A percentile compares a stretch with the other conserved stretches of the same genome.
Evolutionary conservation across 2,888 invertebrate genomes (phyloP).

Genomic region (Drosophila quinaria): DNA sequence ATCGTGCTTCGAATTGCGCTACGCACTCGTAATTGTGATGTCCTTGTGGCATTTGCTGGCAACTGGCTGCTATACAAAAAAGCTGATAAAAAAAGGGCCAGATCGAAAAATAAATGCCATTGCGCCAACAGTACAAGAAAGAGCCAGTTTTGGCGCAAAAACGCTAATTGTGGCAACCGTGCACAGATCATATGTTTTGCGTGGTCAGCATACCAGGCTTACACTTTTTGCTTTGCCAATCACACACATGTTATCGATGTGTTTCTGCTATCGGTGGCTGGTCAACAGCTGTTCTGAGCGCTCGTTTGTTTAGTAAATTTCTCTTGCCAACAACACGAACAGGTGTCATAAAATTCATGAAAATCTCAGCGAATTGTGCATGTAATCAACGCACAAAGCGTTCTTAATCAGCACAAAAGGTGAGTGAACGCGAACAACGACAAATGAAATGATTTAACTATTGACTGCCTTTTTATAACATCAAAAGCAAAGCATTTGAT

Average conservation of each 20-base stretch:
- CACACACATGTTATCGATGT: constrained; percentile 24
- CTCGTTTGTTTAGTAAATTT: constrained; percentile 42
- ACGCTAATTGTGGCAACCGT: too few species aligned
- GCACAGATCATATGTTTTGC: constrained; percentile 2
- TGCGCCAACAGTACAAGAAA: too few species aligned
- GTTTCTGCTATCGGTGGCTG: constrained; percentile 20
- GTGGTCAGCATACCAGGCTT: background rate
- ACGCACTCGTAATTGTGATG: constrained; percentile 84
- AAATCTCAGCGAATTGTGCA: background rate
- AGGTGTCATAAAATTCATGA: constrained; percentile 11
- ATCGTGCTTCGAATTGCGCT: constrained; percentile 86
- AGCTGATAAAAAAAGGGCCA: too few species aligned
- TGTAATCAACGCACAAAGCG: constrained; percentile 8
- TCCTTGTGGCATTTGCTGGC: constrained; percentile 3
- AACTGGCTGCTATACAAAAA: background rate
- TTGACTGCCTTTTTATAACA: background rate
- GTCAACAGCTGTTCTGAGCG: constrained; percentile 45
- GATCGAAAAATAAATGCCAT: too few species aligned
- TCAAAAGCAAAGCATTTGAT: constrained; percentile 1
- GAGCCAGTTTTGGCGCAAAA: too few species aligned
- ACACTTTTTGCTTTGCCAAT: constrained; percentile 2
- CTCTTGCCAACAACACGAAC: constrained; percentile 12
- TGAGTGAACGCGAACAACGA: constrained; percentile 16
- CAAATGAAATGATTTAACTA: background rate
- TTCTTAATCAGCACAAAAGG: constrained; percentile 14